These are phyloP conservation scores for Andrena cerasifolii DNA, from an alignment of 1,140 invertebrate genomes.

Conservation along the genomic window DNA sequence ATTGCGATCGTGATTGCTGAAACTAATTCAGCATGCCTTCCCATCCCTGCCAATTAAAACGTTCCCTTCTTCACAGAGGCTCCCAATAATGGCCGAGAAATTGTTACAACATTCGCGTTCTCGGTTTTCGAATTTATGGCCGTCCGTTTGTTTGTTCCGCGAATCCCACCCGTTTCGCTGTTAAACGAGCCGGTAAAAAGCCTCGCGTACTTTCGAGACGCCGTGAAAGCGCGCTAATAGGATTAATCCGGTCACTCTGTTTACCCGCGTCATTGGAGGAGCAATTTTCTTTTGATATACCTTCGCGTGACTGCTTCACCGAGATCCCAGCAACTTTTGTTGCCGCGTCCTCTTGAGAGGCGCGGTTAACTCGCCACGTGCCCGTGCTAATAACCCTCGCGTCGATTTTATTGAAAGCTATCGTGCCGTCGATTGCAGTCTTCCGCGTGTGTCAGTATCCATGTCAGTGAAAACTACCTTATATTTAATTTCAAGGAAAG, in stretches of 20 bases:
- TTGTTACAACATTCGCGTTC: neutral
- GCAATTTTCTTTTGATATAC: slow-evolving; percentile 18
- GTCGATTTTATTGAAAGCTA: slow-evolving; percentile 5
- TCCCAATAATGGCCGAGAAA: neutral
- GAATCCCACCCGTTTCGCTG: neutral
- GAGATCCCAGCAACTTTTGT: slow-evolving; percentile 4
- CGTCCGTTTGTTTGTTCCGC: neutral
- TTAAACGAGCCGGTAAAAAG: neutral
- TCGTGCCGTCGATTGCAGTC: neutral
- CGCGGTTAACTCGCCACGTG: slow-evolving; percentile 1
- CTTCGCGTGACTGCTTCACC: slow-evolving; percentile 21
- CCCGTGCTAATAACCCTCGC: neutral
- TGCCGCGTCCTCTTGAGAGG: neutral
- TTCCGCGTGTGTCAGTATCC: neutral
- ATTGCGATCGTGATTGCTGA: no score
- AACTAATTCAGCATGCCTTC: no score
- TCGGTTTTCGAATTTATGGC: neutral
- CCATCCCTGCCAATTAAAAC: no score
- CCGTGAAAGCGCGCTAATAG: slow-evolving; percentile 30
- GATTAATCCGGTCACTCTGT: slow-evolving; percentile 20
- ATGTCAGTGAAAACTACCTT: neutral
- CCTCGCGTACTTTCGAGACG: slow-evolving; percentile 1
- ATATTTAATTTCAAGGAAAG: slow-evolving; percentile 5
- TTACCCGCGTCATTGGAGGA: slow-evolving; percentile 1
- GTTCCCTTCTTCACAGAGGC: no score